Base-by-base conservation (phyloP, 2,888 invertebrate species). In the Drosophila pseudotalamancana region DNA sequence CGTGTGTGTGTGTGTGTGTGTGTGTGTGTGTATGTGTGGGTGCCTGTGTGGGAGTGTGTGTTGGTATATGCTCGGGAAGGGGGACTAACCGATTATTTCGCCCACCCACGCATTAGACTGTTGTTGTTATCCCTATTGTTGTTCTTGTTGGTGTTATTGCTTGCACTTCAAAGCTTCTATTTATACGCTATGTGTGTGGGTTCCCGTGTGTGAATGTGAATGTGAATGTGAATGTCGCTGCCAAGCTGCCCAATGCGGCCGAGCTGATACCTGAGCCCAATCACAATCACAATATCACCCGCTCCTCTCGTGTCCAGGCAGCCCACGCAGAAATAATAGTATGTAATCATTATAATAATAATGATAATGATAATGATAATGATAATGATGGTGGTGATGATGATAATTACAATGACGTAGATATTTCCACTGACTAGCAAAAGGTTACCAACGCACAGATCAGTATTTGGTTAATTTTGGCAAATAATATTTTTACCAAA, bases 101-200 rank as follows among this genome's bases (percentile, higher is more conserved):
- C 56, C 29, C 53, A 67, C 75, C 75, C 70, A 78, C 79, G 68
- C 77, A 72, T 62, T 64, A 39, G 46, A 50, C 45, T 63, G 61
- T 59, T 72, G 27, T 57, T 67, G 35, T 46, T 50, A 34, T 48
- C 23, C 11, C 23, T 23, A 21, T 18, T 69, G 35, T 69, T 53
- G 50, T 67, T 75, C 57, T 60, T 25, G 9, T 1, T 25, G 25
- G 6, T 3, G 25, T 25, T 25, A 63, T 64, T 50, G 68, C 64
- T 42, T 68, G 73, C 76, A 77, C 81, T 80, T 77, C 78, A 80
- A 80, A 80, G 79, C 86, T 49, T 61, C 81, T 86, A 80, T 80
- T 79, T 64, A 72, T 80, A 80, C 51, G 23, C 32, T 11, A 45
- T 59, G 34, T 27, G 12, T 18, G 25, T 14, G 19, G 32, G 32